phyloP scores from a whole-genome alignment of 1,140 invertebrate species.

The Bombus superbus region DNA sequence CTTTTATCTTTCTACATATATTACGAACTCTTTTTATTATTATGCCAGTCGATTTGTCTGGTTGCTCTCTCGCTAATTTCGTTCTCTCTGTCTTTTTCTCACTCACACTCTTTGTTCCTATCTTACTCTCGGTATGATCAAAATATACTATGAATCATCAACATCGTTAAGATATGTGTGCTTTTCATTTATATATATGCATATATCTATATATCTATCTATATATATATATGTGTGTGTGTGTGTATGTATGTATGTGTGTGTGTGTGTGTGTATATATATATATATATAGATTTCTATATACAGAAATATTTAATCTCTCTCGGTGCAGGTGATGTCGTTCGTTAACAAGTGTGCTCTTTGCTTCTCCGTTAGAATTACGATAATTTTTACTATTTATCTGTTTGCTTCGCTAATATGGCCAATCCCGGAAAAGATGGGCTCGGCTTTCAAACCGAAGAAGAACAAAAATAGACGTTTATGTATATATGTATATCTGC shows the following conservation, averaged over 20 bases:
- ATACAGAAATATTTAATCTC: constrained; percentile 37
- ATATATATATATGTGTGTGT: too few relatives aligned
- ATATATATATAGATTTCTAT: constrained; percentile 38
- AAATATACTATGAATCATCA: constrained; percentile 76
- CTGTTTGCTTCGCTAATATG: neutral
- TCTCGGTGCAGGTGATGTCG: constrained; percentile 55
- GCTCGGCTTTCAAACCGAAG: neutral
- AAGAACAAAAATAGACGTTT: constrained; percentile 59
- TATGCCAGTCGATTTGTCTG: constrained; percentile 52
- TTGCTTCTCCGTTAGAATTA: neutral
- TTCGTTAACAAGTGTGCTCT: constrained; percentile 66
- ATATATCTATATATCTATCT: neutral
- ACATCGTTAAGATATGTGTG: constrained; percentile 71
- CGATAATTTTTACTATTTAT: neutral
- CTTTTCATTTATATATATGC: constrained; percentile 56
- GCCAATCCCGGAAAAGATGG: neutral
- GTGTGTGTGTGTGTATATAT: too few relatives aligned
- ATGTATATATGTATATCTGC: constrained; percentile 31
- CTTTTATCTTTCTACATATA: constrained; percentile 28
- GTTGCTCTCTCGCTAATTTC: constrained; percentile 7
- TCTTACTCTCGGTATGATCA: constrained; percentile 57
- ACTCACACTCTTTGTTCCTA: neutral
- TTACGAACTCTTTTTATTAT: constrained; percentile 51
- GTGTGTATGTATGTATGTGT: too few relatives aligned
- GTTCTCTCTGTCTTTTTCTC: neutral